phyloP scores from a whole-genome alignment of 2,113 vertebrate genomes.

The Meleagris gallopavo region DNA sequence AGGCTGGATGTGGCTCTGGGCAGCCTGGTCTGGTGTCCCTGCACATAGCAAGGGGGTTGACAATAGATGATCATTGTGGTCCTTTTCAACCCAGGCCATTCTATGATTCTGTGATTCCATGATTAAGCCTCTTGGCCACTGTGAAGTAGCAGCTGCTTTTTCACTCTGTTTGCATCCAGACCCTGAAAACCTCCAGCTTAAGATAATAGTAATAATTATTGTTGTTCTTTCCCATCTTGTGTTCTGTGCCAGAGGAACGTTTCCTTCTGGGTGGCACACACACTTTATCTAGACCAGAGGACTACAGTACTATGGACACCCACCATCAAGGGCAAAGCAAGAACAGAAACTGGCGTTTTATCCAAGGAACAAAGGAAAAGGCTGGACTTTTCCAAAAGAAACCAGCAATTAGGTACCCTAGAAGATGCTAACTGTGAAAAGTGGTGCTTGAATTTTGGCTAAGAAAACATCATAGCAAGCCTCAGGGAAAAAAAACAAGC shows the following conservation, averaged over 20 bases:
- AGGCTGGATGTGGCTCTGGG: too few relatives aligned
- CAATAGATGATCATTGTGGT: too few relatives aligned
- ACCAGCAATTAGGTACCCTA: background rate
- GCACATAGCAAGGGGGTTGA: too few relatives aligned
- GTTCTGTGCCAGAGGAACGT: background rate
- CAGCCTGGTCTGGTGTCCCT: too few relatives aligned
- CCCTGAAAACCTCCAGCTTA: constrained; percentile 14
- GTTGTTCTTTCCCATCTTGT: background rate
- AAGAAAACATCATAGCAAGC: background rate
- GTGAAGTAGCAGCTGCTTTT: constrained; percentile 16
- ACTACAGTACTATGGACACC: background rate
- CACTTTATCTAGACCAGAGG: background rate
- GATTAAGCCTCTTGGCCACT: background rate
- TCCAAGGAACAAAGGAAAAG: background rate
- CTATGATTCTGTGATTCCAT: too few relatives aligned
- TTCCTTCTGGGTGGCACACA: background rate
- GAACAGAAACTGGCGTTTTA: background rate
- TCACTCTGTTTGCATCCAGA: background rate
- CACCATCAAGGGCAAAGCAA: background rate
- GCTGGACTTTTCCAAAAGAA: background rate
- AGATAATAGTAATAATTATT: background rate
- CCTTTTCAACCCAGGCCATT: too few relatives aligned
- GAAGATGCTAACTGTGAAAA: background rate
- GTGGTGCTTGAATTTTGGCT: background rate
- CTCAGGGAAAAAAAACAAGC: background rate